Conservation (phyloP, 2,888 invertebrate genomes). For the Plagodis pulveraria region DNA sequence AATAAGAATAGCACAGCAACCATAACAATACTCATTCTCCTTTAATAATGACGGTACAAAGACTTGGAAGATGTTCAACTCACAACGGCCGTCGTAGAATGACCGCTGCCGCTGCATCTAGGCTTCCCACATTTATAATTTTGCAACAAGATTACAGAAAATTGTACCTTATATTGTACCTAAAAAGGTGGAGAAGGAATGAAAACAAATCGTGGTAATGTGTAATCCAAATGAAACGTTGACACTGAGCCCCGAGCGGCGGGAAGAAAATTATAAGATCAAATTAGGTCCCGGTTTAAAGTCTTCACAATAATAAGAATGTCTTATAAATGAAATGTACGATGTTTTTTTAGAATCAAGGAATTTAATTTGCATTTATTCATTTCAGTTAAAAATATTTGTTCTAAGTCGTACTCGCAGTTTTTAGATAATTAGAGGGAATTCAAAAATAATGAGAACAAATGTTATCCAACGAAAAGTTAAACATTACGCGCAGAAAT, state of each 20-base stretch:
- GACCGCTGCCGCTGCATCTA: constrained; percentile 68
- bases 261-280: constrained; percentile 76
- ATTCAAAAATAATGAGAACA: constrained; percentile 2
- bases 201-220: constrained; percentile 49
- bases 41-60: constrained; percentile 72
- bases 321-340: constrained; percentile 60
- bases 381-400: constrained; percentile 21
- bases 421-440: constrained; percentile 6
- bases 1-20: constrained; percentile 62
- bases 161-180: constrained; percentile 37
- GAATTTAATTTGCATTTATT: constrained; percentile 40
- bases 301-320: constrained; percentile 69
- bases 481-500: no score
- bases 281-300: constrained; percentile 73
- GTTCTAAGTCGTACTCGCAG: constrained; percentile 15
- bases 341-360: constrained; percentile 37
- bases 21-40: constrained; percentile 69
- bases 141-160: constrained; percentile 21
- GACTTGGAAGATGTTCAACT: constrained; percentile 72
- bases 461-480: neutral
- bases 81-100: constrained; percentile 63
- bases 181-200: constrained; percentile 31
- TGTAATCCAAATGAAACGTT: constrained; percentile 78
- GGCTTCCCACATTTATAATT: constrained; percentile 43
- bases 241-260: constrained; percentile 73